These are phyloP conservation scores for Nibea albiflora DNA, from an alignment of 2,113 vertebrate species.

Conservation along the genomic window DNA sequence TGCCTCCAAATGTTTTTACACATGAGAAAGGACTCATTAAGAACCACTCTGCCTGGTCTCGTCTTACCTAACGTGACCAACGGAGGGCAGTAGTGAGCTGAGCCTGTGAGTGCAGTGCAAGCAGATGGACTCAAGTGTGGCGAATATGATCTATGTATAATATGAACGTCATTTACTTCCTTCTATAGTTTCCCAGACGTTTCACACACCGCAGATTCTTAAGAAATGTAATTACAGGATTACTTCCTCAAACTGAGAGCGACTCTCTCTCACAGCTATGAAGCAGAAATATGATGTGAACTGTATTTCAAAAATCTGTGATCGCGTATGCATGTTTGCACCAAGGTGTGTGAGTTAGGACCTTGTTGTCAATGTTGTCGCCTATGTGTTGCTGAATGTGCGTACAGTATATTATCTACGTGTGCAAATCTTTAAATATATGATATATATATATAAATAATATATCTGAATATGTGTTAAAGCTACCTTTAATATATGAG, in stretches of 20 bases:
- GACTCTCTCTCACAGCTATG: not conserved
- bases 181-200: not conserved
- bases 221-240: not conserved
- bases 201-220: not conserved
- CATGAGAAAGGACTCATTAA: not conserved
- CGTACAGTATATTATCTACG: not conserved
- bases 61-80: constrained; percentile 7
- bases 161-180: not conserved
- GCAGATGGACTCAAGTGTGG: not conserved
- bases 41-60: not conserved
- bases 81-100: constrained; percentile 52
- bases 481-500: not conserved
- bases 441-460: too few relatives aligned
- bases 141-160: not conserved
- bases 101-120: not conserved
- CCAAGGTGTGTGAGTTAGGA: constrained; percentile 46
- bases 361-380: constrained; percentile 52
- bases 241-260: not conserved
- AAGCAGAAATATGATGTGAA: not conserved
- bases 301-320: not conserved
- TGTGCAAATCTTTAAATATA: not conserved
- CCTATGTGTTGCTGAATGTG: constrained; percentile 17
- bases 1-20: not conserved
- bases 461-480: not conserved
- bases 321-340: constrained; percentile 51